These are phyloP conservation scores for Pygmarrhopalites habei DNA, from an alignment of 1,140 invertebrate genomes.

Conservation along the genomic window DNA sequence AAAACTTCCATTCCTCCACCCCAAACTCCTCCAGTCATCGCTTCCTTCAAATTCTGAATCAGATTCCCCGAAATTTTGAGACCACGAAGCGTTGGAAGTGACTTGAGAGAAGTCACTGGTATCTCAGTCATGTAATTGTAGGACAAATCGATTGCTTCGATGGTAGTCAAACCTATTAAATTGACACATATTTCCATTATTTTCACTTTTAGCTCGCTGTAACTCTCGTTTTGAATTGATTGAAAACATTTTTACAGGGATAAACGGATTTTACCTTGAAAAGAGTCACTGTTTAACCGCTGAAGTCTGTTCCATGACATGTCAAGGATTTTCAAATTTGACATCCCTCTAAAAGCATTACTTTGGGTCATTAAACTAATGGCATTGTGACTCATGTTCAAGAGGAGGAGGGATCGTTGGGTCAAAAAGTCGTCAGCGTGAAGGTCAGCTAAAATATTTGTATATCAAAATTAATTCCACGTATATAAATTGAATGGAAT, in stretches of 20 bases:
- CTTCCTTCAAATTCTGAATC: constrained; percentile 64
- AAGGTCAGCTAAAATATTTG: constrained; percentile 28
- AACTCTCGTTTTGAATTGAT: too few species aligned
- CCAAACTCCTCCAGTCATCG: constrained; percentile 58
- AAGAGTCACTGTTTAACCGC: constrained; percentile 43
- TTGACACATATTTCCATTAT: too few species aligned
- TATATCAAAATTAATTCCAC: too few species aligned
- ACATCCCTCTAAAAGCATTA: constrained; percentile 59
- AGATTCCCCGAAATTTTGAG: constrained; percentile 60
- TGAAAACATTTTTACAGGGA: too few species aligned
- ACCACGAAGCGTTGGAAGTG: constrained; percentile 58
- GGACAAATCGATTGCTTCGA: constrained; percentile 71
- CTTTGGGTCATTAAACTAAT: constrained; percentile 65
- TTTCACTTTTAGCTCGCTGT: too few species aligned
- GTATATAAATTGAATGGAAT: too few species aligned
- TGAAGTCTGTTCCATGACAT: constrained; percentile 66
- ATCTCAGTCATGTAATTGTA: constrained; percentile 76
- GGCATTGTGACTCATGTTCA: constrained; percentile 70
- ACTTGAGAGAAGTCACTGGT: constrained; percentile 64
- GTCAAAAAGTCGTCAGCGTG: constrained; percentile 30
- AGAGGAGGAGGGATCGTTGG: constrained; percentile 50
- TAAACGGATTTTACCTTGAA: constrained; percentile 52
- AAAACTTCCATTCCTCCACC: constrained; percentile 67
- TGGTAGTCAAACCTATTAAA: constrained; percentile 57
- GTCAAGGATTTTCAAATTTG: constrained; percentile 58